phyloP scores from a whole-genome alignment of 2,113 vertebrate genomes.

The Psittacus erithacus region DNA sequence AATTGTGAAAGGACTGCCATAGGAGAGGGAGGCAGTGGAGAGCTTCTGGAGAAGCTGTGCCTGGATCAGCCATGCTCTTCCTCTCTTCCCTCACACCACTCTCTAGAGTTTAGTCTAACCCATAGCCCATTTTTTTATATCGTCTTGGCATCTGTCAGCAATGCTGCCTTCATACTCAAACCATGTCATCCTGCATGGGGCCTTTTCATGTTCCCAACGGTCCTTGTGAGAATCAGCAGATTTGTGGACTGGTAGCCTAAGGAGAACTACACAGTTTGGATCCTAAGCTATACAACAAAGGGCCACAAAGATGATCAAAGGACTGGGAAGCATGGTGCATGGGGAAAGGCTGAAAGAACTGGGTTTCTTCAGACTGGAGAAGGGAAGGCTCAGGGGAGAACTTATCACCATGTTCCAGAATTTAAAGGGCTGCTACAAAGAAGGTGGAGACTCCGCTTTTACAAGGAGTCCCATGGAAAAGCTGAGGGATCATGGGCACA shows the following conservation, averaged over 20 bases:
- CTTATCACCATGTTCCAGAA: not conserved
- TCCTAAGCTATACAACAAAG: not conserved
- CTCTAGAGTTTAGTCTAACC: not conserved
- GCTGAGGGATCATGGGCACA: not conserved
- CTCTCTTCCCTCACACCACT: not conserved
- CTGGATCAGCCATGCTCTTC: not conserved
- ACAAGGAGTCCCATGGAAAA: not conserved
- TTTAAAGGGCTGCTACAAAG: not conserved
- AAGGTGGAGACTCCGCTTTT: not conserved
- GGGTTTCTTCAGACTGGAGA: not conserved
- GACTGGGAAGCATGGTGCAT: not conserved
- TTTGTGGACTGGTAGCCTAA: not conserved
- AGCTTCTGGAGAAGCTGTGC: not conserved
- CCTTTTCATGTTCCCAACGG: not conserved
- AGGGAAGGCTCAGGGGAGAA: not conserved
- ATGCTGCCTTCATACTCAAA: not conserved
- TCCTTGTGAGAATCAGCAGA: not conserved
- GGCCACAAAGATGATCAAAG: not conserved
- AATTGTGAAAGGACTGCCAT: not conserved
- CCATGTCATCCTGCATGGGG: not conserved
- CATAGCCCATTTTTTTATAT: not conserved
- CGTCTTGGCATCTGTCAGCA: rapidly evolving
- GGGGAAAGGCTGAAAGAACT: not conserved
- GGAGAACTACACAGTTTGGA: not conserved
- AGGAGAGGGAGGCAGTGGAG: not conserved